phyloP scores from a whole-genome alignment of 2,888 invertebrate species.

The Timandra comae region DNA sequence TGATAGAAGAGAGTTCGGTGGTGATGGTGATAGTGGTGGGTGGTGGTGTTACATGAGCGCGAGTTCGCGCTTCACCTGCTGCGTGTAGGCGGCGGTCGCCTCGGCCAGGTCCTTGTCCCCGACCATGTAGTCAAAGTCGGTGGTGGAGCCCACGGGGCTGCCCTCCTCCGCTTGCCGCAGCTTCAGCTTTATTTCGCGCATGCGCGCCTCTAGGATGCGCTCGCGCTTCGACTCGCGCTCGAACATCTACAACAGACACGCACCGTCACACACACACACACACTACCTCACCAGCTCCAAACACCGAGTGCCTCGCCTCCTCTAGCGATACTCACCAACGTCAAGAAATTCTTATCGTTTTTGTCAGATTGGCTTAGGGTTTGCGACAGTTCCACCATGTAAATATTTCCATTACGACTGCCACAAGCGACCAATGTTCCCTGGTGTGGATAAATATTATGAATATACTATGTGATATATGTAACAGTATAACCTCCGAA shows the following conservation, averaged over 20 bases:
- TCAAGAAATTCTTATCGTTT: slow-evolving; percentile 83
- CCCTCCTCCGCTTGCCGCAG: slow-evolving; percentile 48
- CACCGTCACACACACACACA: neutral
- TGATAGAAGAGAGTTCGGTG: too few species aligned
- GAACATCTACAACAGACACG: slow-evolving; percentile 79
- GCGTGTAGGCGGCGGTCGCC: slow-evolving; percentile 38
- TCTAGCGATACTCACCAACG: slow-evolving; percentile 80
- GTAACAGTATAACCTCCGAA: too few species aligned
- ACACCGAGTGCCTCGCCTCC: too few species aligned
- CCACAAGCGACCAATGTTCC: slow-evolving; percentile 84
- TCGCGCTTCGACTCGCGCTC: slow-evolving; percentile 92
- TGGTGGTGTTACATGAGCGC: slow-evolving; percentile 5
- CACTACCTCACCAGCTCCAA: neutral
- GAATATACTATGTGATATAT: too few species aligned
- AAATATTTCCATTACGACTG: slow-evolving; percentile 82
- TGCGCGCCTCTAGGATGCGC: slow-evolving; percentile 91
- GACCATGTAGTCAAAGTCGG: slow-evolving; percentile 32
- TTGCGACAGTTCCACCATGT: slow-evolving; percentile 85
- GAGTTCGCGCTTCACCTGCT: slow-evolving; percentile 36
- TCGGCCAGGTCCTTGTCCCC: slow-evolving; percentile 50
- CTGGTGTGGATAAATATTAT: too few species aligned
- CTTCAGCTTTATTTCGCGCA: slow-evolving; percentile 85
- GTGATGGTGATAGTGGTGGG: too few species aligned
- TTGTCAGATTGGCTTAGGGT: slow-evolving; percentile 79
- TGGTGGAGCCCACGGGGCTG: slow-evolving; percentile 27